Base-by-base conservation (phyloP, 2,888 invertebrate species). In the Mycalesis mineus region DNA sequence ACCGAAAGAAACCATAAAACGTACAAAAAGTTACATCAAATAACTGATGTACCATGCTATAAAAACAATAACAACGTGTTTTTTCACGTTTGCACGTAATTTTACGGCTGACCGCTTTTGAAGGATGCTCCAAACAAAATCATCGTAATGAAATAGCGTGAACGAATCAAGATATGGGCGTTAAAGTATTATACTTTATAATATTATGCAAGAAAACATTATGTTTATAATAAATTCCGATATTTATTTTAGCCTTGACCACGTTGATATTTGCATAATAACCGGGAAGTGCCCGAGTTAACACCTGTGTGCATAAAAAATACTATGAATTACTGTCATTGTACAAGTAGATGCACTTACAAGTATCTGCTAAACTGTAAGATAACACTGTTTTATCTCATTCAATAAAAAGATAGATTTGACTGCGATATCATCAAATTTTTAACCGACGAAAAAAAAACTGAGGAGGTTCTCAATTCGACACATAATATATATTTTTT, bases 71-170 rank as follows among this genome's bases (percentile, higher is more conserved):
- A 17, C 37, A 57, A 45, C 7, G 31, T 40, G 57, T 57, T 57
- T 48, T n/a, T 51, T 45, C 51, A 15, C 57, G 37, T 44, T 54
- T 29, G 33, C 41, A 17, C 41, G 37, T 50, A 45, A 56, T 58
- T 61, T 54, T 22, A 57, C 56, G 50, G 49, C 22, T 54, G 39
- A 54, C 36, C 36, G 54, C 56, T 33, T 50, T 22, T 37, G 47
- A 51, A 61, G 61, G 59, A 59, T 61, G 61, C 48, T 59, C 13
- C 44, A 33, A 59, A 56, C 59, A 57, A 56, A 53, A 50, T 57
- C 47, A 61, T 61, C 22, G 48, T 53, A 56, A 50, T 42, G 45
- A 48, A 33, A 36, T 44, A 59, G 50, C 61, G 59, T 53, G 54
- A 56, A 48, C 31, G 29, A 47, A 61, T 61, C 59, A 54, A n/a